Percentiles rank a stretch among this genome's conserved stretches.
Evolutionary conservation across 64 coral and sea anemone species (phyloP).

Genomic region (Montipora capricornis): DNA sequence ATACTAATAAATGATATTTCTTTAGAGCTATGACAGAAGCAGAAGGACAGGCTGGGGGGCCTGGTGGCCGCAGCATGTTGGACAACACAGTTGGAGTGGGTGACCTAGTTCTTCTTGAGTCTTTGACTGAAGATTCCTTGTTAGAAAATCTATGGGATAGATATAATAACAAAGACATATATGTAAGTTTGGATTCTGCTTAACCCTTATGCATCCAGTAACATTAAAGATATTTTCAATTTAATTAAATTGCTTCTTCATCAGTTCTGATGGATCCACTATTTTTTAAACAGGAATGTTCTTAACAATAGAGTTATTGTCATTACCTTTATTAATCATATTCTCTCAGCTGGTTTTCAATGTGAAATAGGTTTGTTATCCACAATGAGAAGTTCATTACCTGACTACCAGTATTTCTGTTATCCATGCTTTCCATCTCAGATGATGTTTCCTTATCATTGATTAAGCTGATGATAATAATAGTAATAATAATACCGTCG

Average conservation of each 20-base stretch:
- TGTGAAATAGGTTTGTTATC: too few relatives aligned
- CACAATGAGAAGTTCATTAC: too few relatives aligned
- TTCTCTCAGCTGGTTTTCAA: too few relatives aligned
- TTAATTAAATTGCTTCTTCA: background rate
- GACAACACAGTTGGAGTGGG: conserved; percentile 97
- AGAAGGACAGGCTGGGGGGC: conserved; percentile 36
- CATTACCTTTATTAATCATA: too few relatives aligned
- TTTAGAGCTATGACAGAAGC: conserved; percentile 74
- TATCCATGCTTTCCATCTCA: too few relatives aligned
- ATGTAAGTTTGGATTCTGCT: conserved; percentile 78
- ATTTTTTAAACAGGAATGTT: too few relatives aligned
- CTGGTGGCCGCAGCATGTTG: conserved; percentile 92
- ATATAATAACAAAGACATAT: conserved; percentile 97
- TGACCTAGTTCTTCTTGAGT: conserved; percentile 97
- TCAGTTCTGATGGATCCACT: too few relatives aligned
- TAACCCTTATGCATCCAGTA: background rate
- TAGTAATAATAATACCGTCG: too few relatives aligned
- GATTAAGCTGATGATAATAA: too few relatives aligned
- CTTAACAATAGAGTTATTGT: too few relatives aligned
- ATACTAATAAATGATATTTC: background rate
- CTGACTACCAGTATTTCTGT: too few relatives aligned
- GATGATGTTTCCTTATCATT: too few relatives aligned
- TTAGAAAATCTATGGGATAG: conserved; percentile 96
- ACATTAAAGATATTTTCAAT: background rate
- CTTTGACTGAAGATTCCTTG: conserved; percentile 91